Evolutionary conservation across 2,113 vertebrate genomes (phyloP).

Genomic region (Ciconia boyciana): DNA sequence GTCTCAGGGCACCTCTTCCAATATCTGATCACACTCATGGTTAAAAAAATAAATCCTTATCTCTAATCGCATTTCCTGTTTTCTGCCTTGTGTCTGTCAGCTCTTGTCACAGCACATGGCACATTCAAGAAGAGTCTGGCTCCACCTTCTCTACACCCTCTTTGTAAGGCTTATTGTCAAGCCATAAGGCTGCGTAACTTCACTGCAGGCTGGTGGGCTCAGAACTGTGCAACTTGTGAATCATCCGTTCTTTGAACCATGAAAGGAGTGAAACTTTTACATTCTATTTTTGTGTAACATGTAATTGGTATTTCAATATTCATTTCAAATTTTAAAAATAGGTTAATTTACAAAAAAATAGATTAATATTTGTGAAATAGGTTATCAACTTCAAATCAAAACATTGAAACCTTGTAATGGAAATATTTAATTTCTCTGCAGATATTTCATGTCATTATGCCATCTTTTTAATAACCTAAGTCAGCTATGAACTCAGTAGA

Average conservation of each 20-base stretch:
- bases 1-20: background rate
- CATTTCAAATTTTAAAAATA: background rate
- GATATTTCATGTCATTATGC: background rate
- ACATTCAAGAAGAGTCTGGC: background rate
- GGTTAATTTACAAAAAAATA: background rate
- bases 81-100: background rate
- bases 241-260: background rate
- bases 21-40: rapidly evolving
- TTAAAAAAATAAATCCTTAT: background rate
- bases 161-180: background rate
- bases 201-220: background rate
- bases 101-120: background rate
- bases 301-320: background rate
- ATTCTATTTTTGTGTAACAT: background rate
- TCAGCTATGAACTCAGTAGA: background rate
- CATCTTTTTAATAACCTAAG: background rate
- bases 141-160: background rate
- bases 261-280: background rate
- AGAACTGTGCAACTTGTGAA: background rate
- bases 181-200: too few species aligned
- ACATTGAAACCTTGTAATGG: background rate
- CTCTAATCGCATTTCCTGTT: background rate
- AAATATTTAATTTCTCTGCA: background rate
- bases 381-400: background rate
- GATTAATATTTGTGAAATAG: background rate